phyloP scores from a whole-genome alignment of 1,140 invertebrate species.

The Drosophila rhopaloa region DNA sequence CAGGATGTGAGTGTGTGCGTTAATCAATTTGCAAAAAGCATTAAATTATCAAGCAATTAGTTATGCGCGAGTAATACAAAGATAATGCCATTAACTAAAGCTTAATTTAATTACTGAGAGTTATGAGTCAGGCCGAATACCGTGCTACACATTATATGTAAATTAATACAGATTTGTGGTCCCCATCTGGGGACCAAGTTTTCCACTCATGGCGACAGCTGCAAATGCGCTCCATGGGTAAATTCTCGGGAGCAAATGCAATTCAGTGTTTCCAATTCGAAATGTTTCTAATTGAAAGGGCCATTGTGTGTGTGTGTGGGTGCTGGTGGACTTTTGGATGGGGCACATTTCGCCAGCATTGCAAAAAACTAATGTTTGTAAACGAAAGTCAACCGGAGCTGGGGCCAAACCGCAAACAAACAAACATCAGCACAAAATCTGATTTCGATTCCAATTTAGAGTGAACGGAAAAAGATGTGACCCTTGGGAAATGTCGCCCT shows the following conservation, averaged over 20 bases:
- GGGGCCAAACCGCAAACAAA: conserved; percentile 14
- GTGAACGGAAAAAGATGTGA: conserved; percentile 30
- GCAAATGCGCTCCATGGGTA: conserved; percentile 21
- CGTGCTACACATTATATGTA: conserved; percentile 23
- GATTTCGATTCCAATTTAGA: conserved; percentile 55
- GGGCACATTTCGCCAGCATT: conserved; percentile 18
- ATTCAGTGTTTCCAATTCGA: conserved; percentile 28
- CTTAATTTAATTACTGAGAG: conserved; percentile 40
- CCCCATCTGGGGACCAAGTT: conserved; percentile 20
- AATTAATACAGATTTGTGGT: conserved; percentile 28
- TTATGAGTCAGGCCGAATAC: conserved; percentile 27
- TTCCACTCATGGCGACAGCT: conserved; percentile 28
- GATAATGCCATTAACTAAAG: conserved; percentile 37
- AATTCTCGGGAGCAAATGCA: conserved; percentile 37
- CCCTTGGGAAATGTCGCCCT: conserved; percentile 56
- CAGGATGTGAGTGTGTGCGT: not conserved
- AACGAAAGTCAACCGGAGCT: conserved; percentile 42
- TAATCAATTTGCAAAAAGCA: conserved; percentile 16
- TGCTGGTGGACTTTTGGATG: conserved; percentile 2
- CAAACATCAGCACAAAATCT: conserved; percentile 47
- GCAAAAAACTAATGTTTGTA: conserved; percentile 39
- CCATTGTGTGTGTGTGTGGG: not conserved
- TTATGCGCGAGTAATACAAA: conserved; percentile 8
- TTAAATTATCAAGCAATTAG: conserved; percentile 35
- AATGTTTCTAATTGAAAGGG: conserved; percentile 66